Conservation (phyloP, 2,797 vertebrate genomes). For the Arctocebus calabarensis region DNA sequence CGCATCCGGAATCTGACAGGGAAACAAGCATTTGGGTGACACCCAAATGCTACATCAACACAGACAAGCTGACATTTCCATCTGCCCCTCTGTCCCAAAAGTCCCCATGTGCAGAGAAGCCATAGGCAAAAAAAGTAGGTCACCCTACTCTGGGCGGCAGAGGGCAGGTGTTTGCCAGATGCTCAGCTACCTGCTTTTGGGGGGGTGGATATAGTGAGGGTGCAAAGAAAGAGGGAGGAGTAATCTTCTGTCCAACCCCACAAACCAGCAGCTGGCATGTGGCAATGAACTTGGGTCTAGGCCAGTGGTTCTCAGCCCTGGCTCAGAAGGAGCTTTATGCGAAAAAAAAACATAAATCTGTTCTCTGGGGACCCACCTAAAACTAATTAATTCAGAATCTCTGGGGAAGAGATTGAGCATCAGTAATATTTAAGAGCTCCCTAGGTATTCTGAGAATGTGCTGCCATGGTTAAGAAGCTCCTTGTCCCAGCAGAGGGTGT, state of each 20-base stretch:
- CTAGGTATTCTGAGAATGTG: rapidly evolving
- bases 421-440: not conserved
- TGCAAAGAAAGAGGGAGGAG: rapidly evolving
- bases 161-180: constrained; percentile 40
- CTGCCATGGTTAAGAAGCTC: rapidly evolving
- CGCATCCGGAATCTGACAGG: constrained; percentile 70
- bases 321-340: not conserved
- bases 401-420: not conserved
- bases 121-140: constrained; percentile 58
- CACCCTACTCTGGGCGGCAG: not conserved
- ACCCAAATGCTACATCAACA: constrained; percentile 72
- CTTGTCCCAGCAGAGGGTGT: not conserved
- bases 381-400: not conserved
- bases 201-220: rapidly evolving
- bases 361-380: not conserved
- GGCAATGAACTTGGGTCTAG: not conserved
- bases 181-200: constrained; percentile 10
- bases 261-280: not conserved
- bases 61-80: constrained; percentile 71
- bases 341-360: not conserved
- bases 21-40: constrained; percentile 69
- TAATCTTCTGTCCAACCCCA: not conserved
- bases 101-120: not conserved
- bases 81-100: constrained; percentile 73
- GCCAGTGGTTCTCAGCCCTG: not conserved